Evolutionary conservation across 1,140 invertebrate genomes (phyloP).

Genomic region (Ladona fulva): DNA sequence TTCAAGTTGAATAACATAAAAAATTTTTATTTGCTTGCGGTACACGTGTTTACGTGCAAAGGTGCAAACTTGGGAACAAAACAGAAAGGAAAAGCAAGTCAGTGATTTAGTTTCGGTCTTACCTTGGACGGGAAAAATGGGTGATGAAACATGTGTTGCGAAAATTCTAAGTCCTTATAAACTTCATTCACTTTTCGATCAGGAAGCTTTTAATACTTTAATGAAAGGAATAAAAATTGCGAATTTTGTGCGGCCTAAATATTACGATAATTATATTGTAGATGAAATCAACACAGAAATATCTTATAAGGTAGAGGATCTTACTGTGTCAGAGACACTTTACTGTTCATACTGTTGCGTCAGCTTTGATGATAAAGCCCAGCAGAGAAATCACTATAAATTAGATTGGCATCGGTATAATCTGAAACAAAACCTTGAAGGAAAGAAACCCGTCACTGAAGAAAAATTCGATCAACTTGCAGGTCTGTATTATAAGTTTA

Average conservation of each 20-base stretch:
- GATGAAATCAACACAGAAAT: neutral
- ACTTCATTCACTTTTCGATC: neutral
- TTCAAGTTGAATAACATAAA: too few relatives aligned
- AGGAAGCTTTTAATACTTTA: neutral
- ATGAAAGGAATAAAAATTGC: neutral
- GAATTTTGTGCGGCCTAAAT: neutral
- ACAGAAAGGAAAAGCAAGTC: too few relatives aligned
- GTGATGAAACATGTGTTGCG: too few relatives aligned
- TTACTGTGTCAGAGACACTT: conserved; percentile 39
- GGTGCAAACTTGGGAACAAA: too few relatives aligned
- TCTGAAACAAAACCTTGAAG: conserved; percentile 52
- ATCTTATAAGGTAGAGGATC: conserved; percentile 24
- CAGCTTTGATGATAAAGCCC: conserved; percentile 38
- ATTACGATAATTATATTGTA: neutral
- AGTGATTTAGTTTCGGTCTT: too few relatives aligned
- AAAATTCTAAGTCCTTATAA: neutral
- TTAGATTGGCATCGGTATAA: conserved; percentile 65
- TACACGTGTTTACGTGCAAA: too few relatives aligned
- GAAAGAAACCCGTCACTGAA: conserved; percentile 45
- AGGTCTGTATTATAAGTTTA: conserved; percentile 31
- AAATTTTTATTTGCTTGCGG: too few relatives aligned
- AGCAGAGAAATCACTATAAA: conserved; percentile 52
- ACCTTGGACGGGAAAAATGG: too few relatives aligned
- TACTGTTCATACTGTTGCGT: conserved; percentile 46
- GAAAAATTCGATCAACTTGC: conserved; percentile 42